Evolutionary conservation across 2,113 vertebrate species (phyloP).

Genomic region (Crypturellus undulatus): DNA sequence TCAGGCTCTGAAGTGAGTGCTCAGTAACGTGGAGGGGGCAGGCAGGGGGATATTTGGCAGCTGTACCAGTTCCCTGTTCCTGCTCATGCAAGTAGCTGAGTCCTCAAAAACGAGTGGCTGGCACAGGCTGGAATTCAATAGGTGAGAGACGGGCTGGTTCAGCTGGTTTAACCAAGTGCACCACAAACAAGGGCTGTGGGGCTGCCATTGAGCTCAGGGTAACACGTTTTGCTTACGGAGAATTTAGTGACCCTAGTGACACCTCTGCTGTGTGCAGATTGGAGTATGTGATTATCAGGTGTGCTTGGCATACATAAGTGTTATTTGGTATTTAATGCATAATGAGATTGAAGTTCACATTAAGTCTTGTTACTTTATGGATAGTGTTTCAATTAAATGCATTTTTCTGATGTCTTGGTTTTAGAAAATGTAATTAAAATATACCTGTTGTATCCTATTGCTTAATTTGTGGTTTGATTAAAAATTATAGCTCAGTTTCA

Average conservation of each 20-base stretch:
- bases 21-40: neutral
- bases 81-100: neutral
- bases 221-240: neutral
- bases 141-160: neutral
- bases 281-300: neutral
- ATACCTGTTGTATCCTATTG: conserved; percentile 11
- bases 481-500: neutral
- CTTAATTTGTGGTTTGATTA: conserved; percentile 25
- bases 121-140: neutral
- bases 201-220: neutral
- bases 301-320: neutral
- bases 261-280: neutral
- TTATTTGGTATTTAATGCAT: neutral
- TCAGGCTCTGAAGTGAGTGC: neutral
- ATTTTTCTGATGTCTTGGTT: neutral
- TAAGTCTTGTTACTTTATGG: neutral
- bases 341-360: neutral
- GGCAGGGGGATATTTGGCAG: neutral
- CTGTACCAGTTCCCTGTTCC: neutral
- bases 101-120: neutral
- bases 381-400: neutral
- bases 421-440: neutral
- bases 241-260: neutral
- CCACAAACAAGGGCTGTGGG: fast-evolving
- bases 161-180: neutral